Evolutionary conservation across 2,888 invertebrate genomes (phyloP), one percentile per base, ranked within the genome.

Genomic region (Auanema freiburgensis): DNA sequence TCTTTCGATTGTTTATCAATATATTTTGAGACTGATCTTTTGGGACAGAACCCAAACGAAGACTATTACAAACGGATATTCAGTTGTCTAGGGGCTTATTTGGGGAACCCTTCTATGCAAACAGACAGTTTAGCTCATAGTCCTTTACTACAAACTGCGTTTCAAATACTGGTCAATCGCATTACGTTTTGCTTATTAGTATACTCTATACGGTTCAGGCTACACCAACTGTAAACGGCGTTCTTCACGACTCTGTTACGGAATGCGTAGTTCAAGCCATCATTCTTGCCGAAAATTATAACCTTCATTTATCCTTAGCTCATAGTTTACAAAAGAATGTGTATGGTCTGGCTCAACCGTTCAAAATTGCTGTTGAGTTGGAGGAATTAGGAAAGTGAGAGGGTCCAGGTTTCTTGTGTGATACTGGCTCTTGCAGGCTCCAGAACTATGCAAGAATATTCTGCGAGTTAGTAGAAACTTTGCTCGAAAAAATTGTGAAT

Each of bases 401-500:
- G 40, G 42, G 10, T n/a, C 18, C 18, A 23, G 1, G n/a, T 14
- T 49, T 40, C 12, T n/a, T n/a, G n/a, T n/a, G 11, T 24, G 12
- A 25, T 4, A 23, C 16, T 51, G 51, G 16, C 21, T 4, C 24
- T 52, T 85, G 66, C 80, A 89, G 89, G 77, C 91, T 92, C 1
- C 89, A 92, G 68, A 95, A 94, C 84, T 95, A 92, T 85, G 93
- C 93, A 74, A 89, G 94, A 72, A 90, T 97, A 74, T 98, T 97
- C 84, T 95, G 96, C 1, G 95, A 94, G 84, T 85, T 94, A 68
- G 93, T 91, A 0, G 96, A 97, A 85, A 90, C 93, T 8, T 91
- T 94, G 84, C 87, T 96, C 72, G 90, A 90, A 71, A 90, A 91
- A 81, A 91, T 96, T 79, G 88, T 93, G 10, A 85, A 72, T 44